phyloP scores from a whole-genome alignment of 92 coral and sea anemone species.

The Porites evermanni region DNA sequence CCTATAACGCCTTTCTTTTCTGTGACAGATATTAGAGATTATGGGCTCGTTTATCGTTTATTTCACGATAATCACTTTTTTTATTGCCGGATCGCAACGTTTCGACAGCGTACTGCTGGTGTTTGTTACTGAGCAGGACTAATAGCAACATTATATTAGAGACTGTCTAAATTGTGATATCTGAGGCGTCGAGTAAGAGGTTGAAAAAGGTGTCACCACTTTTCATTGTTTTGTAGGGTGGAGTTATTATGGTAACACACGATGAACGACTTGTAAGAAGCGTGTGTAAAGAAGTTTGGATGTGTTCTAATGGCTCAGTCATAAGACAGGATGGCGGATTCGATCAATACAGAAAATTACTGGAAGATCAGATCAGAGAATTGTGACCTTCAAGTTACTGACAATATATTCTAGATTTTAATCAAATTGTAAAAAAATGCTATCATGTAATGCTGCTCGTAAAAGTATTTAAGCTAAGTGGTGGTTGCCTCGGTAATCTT shows the following conservation, averaged over 20 bases:
- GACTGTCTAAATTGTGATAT: too few species aligned
- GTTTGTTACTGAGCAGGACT: too few species aligned
- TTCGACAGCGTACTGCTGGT: too few species aligned
- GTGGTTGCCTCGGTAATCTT: neutral
- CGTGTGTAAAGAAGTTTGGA: constrained; percentile 88
- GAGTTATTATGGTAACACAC: constrained; percentile 90
- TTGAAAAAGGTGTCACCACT: neutral
- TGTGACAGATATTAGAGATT: too few species aligned
- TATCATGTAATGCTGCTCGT: neutral
- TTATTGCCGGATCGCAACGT: too few species aligned
- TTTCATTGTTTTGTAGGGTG: constrained; percentile 64
- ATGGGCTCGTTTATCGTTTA: too few species aligned
- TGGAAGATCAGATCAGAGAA: constrained; percentile 77
- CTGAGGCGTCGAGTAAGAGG: neutral
- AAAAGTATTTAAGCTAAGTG: neutral
- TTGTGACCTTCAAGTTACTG: neutral
- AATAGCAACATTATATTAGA: too few species aligned
- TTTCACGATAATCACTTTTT: too few species aligned
- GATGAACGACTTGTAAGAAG: constrained; percentile 85
- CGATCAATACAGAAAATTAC: constrained; percentile 76
- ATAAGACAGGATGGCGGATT: constrained; percentile 87
- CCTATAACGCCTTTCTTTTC: too few species aligned
- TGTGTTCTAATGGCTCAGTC: constrained; percentile 72
- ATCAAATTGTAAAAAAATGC: neutral
- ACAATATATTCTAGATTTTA: neutral